Evolutionary conservation across 2,888 invertebrate species (phyloP).

Genomic region (Leucophenga montana): DNA sequence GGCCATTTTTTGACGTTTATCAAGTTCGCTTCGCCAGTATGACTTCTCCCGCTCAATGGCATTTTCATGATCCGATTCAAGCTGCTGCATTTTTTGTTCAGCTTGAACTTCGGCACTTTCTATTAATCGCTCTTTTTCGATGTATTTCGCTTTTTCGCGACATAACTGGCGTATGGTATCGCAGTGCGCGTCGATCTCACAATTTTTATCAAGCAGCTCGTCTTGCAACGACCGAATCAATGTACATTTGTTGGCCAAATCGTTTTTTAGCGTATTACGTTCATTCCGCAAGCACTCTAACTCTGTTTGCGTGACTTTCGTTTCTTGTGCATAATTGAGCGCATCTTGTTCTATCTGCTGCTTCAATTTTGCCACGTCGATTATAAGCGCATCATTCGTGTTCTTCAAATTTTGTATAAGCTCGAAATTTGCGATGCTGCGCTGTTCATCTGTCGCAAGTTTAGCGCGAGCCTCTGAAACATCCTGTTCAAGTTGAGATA

Average conservation of each 20-base stretch:
- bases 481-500: conserved; percentile 55
- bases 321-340: conserved; percentile 65
- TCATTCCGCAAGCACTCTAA: conserved; percentile 68
- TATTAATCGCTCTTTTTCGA: conserved; percentile 70
- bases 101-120: conserved; percentile 71
- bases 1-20: conserved; percentile 76
- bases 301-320: conserved; percentile 64
- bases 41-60: conserved; percentile 73
- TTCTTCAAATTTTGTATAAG: conserved; percentile 61
- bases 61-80: conserved; percentile 72
- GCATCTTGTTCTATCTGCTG: conserved; percentile 70
- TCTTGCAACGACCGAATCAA: conserved; percentile 69
- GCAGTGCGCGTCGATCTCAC: conserved; percentile 70
- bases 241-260: conserved; percentile 69
- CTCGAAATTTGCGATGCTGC: conserved; percentile 53
- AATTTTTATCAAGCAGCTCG: conserved; percentile 70
- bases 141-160: conserved; percentile 65
- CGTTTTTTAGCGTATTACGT: conserved; percentile 68
- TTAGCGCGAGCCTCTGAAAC: conserved; percentile 55
- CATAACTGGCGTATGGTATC: conserved; percentile 69
- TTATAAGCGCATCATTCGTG: conserved; percentile 61
- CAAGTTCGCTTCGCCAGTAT: conserved; percentile 74
- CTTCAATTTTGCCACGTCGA: conserved; percentile 61
- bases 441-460: conserved; percentile 54
- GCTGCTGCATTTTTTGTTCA: conserved; percentile 73